Evolutionary conservation across 2,888 invertebrate genomes (phyloP).

Genomic region (Lasioglossum figueresi): DNA sequence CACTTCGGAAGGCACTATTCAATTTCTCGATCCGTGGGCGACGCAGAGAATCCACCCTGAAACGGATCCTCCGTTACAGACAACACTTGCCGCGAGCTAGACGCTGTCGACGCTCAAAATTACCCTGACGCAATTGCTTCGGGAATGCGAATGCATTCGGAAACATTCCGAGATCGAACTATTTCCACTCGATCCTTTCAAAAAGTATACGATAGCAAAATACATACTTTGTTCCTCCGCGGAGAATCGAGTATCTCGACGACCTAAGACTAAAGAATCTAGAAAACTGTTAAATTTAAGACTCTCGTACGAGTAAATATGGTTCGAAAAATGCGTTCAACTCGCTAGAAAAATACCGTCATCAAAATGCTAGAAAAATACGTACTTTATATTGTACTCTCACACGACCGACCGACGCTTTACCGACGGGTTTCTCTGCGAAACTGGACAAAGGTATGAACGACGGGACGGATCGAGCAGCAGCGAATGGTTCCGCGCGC

Average conservation of each 20-base stretch:
- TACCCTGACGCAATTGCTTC: background rate
- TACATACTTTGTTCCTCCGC: background rate
- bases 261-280: background rate
- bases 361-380: background rate
- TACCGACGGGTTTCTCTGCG: slow-evolving; percentile 11
- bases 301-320: background rate
- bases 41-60: background rate
- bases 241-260: background rate
- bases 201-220: background rate
- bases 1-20: slow-evolving; percentile 48
- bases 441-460: slow-evolving; percentile 26
- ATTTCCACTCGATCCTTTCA: background rate
- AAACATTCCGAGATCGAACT: background rate
- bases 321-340: background rate
- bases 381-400: background rate
- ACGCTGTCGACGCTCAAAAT: background rate
- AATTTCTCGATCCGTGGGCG: slow-evolving; percentile 8
- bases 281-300: background rate
- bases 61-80: background rate
- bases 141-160: background rate
- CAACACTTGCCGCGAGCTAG: background rate
- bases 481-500: slow-evolving; percentile 81
- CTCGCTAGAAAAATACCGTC: background rate
- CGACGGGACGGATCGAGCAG: slow-evolving; percentile 65
- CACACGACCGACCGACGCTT: background rate